These are phyloP conservation scores for Chymomyza procnemis DNA, from an alignment of 2,888 invertebrate species.

Conservation along the genomic window DNA sequence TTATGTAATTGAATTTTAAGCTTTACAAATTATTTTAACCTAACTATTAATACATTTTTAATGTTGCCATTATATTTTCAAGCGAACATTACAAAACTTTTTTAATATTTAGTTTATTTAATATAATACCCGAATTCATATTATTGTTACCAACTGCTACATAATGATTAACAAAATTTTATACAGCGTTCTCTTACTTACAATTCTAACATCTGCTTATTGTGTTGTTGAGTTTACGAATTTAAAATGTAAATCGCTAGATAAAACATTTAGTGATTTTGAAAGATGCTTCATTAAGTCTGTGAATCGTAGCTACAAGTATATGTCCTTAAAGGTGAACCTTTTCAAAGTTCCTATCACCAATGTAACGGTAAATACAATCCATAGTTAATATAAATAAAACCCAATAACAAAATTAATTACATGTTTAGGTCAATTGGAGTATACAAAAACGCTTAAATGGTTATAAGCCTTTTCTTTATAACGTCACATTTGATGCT, in stretches of 20 bases:
- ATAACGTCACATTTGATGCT: neutral
- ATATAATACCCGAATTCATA: too few species aligned
- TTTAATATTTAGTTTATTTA: too few species aligned
- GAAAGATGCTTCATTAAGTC: neutral
- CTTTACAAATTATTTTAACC: too few species aligned
- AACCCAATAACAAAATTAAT: too few species aligned
- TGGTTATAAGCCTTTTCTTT: neutral
- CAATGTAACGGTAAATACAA: neutral
- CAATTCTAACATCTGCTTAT: neutral
- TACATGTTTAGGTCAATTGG: neutral
- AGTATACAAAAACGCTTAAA: neutral
- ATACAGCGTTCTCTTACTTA: neutral
- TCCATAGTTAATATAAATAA: too few species aligned
- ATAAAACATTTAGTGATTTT: neutral
- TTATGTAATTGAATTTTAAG: too few species aligned
- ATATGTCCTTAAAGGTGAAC: neutral
- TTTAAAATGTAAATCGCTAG: neutral
- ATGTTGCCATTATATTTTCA: too few species aligned
- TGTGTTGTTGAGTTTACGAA: neutral
- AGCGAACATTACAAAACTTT: too few species aligned
- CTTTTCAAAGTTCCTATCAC: neutral
- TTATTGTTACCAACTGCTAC: neutral
- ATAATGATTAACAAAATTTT: neutral
- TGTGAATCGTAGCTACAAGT: neutral
- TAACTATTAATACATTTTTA: too few species aligned